A percentile compares a stretch with the other conserved stretches of the same genome.
Evolutionary conservation across 2,113 vertebrate species (phyloP).

Genomic region (Axis porcinus): DNA sequence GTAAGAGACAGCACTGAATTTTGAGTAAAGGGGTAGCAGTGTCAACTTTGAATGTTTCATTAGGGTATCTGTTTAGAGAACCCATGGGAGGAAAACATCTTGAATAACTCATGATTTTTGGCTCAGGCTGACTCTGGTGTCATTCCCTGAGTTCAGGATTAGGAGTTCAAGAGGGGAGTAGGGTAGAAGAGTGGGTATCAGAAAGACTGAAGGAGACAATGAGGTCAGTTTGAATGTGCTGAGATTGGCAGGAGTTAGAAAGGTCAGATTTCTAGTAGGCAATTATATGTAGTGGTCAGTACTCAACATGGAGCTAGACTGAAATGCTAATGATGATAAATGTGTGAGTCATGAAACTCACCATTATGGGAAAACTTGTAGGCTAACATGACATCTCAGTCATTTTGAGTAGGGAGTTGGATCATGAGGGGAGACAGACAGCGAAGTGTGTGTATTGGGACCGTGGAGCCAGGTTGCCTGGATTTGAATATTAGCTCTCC

Average conservation of each 20-base stretch:
- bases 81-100: neutral
- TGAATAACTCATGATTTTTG: neutral
- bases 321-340: neutral
- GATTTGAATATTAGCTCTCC: neutral
- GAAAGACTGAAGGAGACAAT: neutral
- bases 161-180: neutral
- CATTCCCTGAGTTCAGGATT: neutral
- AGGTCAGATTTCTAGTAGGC: neutral
- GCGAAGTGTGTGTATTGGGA: neutral
- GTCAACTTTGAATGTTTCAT: neutral
- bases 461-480: neutral
- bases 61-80: neutral
- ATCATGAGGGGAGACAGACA: neutral
- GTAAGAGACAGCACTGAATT: neutral
- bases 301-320: neutral
- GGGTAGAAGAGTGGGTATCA: neutral
- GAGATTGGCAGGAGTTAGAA: neutral
- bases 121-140: neutral
- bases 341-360: neutral
- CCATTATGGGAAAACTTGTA: neutral
- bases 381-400: neutral
- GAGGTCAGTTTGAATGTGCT: neutral
- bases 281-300: neutral
- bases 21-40: neutral
- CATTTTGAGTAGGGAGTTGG: neutral